Base-by-base conservation (phyloP, 2,797 vertebrate species). In the Amniataba percoides region DNA sequence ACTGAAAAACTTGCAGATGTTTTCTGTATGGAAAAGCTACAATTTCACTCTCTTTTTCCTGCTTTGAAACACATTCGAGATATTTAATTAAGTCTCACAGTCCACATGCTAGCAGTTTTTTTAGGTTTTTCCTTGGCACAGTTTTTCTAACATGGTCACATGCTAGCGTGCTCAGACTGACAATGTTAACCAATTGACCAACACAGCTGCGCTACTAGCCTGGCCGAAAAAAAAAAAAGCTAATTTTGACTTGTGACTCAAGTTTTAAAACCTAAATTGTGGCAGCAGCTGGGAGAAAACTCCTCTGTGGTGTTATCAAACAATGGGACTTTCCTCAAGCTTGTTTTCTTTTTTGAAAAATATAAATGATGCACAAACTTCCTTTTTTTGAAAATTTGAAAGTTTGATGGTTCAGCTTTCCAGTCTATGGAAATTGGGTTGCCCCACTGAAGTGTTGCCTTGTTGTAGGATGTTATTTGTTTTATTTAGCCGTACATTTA, bases 251-350 rank as follows among this genome's bases (percentile, higher is more conserved):
- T 18, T 18, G 53, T 31, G 7, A 14, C 21, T 74, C 31, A 21
- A 40, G 31, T 69, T 77, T 62, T 52, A 68, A 70, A 83, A 77
- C n/a, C 43, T 34, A 73, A 64, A 62, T n/a, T 46, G 19, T 58
- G 34, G 55, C 48, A 48, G 18, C 63, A 77, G 63, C 55, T 34
- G 58, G 55, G 49, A 75, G 66, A 79, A 81, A 86, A 57, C 31
- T 61, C 49, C 81, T 70, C 60, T 62, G 55, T 71, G 61, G 34
- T 36, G 40, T 74, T 64, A 39, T 59, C 16, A 69, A 53, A 69
- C 55, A 34, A 55, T 16, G 86, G 86, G 85, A 82, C 80, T 87
- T 90, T 85, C 85, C 80, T 73, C 69, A 16, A 15, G 40, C 46
- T 57, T 74, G 60, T 84, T 89, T 89, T 77, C 5, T 31, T 31